Evolutionary conservation across 1,140 invertebrate species (phyloP), one percentile per base, ranked within the genome.

Genomic region (Cryptotermes secundus): DNA sequence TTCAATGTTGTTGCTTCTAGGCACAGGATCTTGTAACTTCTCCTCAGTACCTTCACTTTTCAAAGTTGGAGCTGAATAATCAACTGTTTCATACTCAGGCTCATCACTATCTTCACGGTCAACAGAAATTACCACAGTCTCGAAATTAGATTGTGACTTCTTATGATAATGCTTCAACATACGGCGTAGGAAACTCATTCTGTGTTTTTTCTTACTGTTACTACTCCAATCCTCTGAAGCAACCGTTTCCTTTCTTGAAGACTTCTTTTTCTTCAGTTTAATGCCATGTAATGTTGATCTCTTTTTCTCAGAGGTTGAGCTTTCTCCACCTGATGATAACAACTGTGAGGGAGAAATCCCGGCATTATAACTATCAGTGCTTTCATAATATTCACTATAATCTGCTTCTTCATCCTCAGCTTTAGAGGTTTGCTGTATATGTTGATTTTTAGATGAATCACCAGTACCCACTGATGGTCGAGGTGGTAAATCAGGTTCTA

Each of bases 401-500:
- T 83, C 72, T 14, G 26, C 4, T 42, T 79, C 72, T 22, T 83
- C 53, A 34, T 72, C 53, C 12, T 83, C 53, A 22, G 81, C 34
- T 26, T 59, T 59, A 19, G 81, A 26, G 16, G 3, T 9, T 22
- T 49, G 14, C 0, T 49, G 45, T 22, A 3, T 22, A 49, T 0
- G 45, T 14, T 49, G 45, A 49, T 19, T 49, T 49, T 49, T 49
- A 49, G 14, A 3, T 49, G 45, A 22, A 49, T 49, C 45, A 22
- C 16, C 22, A 19, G 14, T 49, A 49, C 14, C 19, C 45, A 49
- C 45, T 19, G 45, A 19, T 79, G 83, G 83, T 16, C 83, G 14
- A 34, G 83, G 83, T 3, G 83, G 83, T 19, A 83, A 49, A 34
- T 34, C 72, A n/a, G 83, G 83, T 59, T 83, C 83, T 22, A 22